These are phyloP conservation scores for Craseonycteris thonglongyai DNA, from an alignment of 2,113 vertebrate species.

Conservation along the genomic window DNA sequence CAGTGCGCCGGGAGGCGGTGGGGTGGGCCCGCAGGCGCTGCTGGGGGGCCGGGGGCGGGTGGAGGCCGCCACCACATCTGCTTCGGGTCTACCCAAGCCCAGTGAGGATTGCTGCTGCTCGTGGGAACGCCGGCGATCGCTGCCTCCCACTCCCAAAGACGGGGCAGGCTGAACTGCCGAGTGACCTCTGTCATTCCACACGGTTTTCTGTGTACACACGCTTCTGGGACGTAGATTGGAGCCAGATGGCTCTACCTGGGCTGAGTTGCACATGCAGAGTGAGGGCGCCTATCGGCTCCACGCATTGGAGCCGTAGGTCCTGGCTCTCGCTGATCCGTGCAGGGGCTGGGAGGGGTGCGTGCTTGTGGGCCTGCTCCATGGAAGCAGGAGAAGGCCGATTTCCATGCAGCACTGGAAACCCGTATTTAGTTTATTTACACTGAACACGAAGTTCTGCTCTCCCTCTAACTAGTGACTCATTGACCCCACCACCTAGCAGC, in stretches of 20 bases:
- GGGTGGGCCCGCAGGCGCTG: not conserved
- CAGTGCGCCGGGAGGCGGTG: no score
- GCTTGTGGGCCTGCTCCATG: not conserved
- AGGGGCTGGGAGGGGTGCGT: not conserved
- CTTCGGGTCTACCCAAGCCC: not conserved
- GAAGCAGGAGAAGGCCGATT: not conserved
- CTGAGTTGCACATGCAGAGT: not conserved
- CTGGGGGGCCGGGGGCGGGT: no score
- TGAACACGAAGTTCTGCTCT: not conserved
- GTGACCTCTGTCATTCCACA: not conserved
- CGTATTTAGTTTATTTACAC: not conserved
- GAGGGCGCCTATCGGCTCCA: not conserved
- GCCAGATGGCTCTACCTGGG: not conserved
- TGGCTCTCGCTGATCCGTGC: not conserved
- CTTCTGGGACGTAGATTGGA: not conserved
- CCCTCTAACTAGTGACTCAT: not conserved
- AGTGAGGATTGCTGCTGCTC: not conserved
- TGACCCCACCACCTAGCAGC: not conserved
- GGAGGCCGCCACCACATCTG: no score
- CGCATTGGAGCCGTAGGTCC: not conserved
- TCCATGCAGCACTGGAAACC: not conserved
- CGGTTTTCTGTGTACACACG: not conserved
- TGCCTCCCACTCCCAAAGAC: conserved; percentile 36
- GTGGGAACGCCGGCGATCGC: conserved; percentile 14
- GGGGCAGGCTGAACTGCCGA: not conserved